phyloP scores from a whole-genome alignment of 2,797 vertebrate genomes.

The Mus spretus region DNA sequence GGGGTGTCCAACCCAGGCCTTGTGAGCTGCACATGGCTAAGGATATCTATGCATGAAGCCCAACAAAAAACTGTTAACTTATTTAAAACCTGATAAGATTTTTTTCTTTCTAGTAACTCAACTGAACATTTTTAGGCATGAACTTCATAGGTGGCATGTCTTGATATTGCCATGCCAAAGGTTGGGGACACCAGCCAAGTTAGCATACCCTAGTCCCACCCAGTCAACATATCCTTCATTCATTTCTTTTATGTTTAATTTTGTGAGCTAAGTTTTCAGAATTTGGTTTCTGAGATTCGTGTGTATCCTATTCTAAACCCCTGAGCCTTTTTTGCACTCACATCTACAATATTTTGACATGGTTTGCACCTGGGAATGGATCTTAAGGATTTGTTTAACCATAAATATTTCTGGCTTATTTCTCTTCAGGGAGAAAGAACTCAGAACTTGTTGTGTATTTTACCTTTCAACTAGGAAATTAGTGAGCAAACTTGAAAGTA shows the following conservation, averaged over 20 bases:
- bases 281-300: not conserved
- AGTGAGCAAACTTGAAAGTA: constrained; percentile 44
- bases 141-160: not conserved
- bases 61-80: not conserved
- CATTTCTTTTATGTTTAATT: not conserved
- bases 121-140: not conserved
- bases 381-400: constrained; percentile 64
- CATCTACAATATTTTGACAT: constrained; percentile 56
- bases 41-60: not conserved
- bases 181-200: not conserved
- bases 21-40: not conserved
- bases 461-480: constrained; percentile 68
- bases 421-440: constrained; percentile 29
- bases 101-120: not conserved
- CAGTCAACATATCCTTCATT: not conserved
- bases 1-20: not conserved
- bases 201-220: not conserved
- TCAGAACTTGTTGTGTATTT: constrained; percentile 11
- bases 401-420: constrained; percentile 48
- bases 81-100: not conserved
- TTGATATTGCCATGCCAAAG: not conserved
- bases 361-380: constrained; percentile 27
- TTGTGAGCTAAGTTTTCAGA: constrained; percentile 18
- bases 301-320: constrained; percentile 9
- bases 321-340: not conserved